A percentile compares a stretch with the other conserved stretches of the same genome.
Conservation (phyloP, 2,797 vertebrate species). For the Microctenopoma lineatum region DNA sequence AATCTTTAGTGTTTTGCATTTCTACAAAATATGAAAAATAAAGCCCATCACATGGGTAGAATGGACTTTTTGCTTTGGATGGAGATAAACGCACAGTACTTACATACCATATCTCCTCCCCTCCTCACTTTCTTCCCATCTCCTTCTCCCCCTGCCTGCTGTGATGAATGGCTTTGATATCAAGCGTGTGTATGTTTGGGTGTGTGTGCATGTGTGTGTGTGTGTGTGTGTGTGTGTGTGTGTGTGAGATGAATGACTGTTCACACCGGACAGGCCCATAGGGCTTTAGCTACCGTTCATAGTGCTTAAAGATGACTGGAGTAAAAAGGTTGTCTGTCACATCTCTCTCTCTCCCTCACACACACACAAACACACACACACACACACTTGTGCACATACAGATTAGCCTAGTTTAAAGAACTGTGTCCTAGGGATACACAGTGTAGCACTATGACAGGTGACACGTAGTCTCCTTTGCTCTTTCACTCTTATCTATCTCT, state of each 20-base stretch:
- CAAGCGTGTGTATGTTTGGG: constrained; percentile 34
- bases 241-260: constrained; percentile 68
- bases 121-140: constrained; percentile 35
- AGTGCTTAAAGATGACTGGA: constrained; percentile 80
- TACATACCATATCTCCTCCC: constrained; percentile 47
- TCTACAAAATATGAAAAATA: constrained; percentile 24
- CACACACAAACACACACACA: constrained; percentile 26
- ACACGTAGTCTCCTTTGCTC: constrained; percentile 45
- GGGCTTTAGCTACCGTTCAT: constrained; percentile 79
- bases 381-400: constrained; percentile 43
- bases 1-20: constrained; percentile 47
- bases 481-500: constrained; percentile 26
- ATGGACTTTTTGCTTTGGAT: constrained; percentile 23
- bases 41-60: constrained; percentile 30
- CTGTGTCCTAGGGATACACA: constrained; percentile 58
- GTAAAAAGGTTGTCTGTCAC: constrained; percentile 75
- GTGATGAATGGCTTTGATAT: constrained; percentile 80
- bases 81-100: constrained; percentile 52
- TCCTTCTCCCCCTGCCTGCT: constrained; percentile 52
- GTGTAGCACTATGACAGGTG: constrained; percentile 63
- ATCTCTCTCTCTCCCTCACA: constrained; percentile 31
- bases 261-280: constrained; percentile 67
- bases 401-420: constrained; percentile 67
- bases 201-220: constrained; percentile 44
- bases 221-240: constrained; percentile 32